Base-by-base conservation (phyloP, 2,113 vertebrate species). In the Ahaetulla prasina region DNA sequence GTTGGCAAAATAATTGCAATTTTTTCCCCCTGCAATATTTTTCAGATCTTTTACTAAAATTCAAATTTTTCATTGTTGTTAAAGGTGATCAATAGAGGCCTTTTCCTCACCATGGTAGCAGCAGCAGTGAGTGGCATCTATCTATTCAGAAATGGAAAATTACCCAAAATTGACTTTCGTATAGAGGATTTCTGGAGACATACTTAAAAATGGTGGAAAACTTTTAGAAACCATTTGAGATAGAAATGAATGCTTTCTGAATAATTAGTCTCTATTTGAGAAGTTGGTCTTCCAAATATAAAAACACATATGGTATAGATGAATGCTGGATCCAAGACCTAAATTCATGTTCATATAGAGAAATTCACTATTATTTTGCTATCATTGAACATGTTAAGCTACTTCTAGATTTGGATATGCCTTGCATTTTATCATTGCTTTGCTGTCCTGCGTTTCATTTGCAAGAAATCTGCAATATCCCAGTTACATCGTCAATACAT, bases 21-120 rank as follows among this genome's bases (percentile, higher is more conserved):
- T 63, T n/a, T 45, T 16, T 23, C 10, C 27, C 63, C 3, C 35
- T 50, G 14, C 3, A 35, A 6, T 80, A 49, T 80, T 80, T 80
- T 60, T 39, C 25, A 92, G 91, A 45, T 4, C 50, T 93, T 20
- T 93, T 89, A 50, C n/a, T 63, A 25, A 84, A 1, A 0, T 0
- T 4, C 35, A 9, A 25, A 4, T 88, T 94, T 93, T 39, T 68
- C 4, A 2, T 68, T 68, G 12, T 95, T 90, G 93, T 89, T 95
- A 68, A 97, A 99, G 98, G 94, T 98, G 54, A 98, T 99, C 95
- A 97, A 98, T 94, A 54, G 60, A 45, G 96, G 98, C 54, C 96
- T 99, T 86, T 94, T 98, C 80, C 18, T 98, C 3, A 91, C 95
- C 93, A 98, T 96, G 10, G 89, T 94, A 18, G 93, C 88, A 3